Evolutionary conservation across 2,888 invertebrate genomes (phyloP), one percentile per base, ranked within the genome.

Genomic region (Cerastis rubricosa): DNA sequence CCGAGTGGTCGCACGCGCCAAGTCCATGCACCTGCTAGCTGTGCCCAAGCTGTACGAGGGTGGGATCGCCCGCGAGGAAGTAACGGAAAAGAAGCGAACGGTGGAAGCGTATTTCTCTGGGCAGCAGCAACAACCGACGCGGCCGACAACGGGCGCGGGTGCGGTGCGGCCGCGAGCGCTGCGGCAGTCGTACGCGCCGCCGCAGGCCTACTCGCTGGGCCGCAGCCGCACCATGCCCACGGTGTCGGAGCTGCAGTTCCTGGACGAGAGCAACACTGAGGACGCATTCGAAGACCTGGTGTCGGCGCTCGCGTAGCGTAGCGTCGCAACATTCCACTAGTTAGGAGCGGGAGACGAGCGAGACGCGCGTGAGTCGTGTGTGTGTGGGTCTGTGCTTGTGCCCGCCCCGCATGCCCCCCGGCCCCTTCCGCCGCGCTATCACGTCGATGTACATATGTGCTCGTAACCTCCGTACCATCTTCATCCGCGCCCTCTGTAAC

Each of bases 251-350:
- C 92, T 97, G 92, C 95, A 97, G 91, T 95, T 97, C 92, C 97
- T 98, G 91, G 98, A 98, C 94, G 98, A 98, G 94, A 97, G 97
- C 95, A 98, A 98, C 95, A 98, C 98, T 81, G 99, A 99, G 93
- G 98, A 98, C 96, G 98, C 98, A 88, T 99, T 99, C 97, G 99
- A 99, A 94, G 98, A 98, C 95, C 97, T 99, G 90, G 98, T 99
- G 97, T 97, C 97, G 96, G 97, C 94, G 94, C 96, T 96, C 92
- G 94, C 96, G 91, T 96, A 95, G 93, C 92, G 91, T 89, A 95
- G 93, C 92, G 91, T 89, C 90, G 88, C 90, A 89, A 89, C 96
- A 96, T 96, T 96, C 96, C 96, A 95, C 94, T 95, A 94, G 94
- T 92, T 94, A 94, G 93, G 92, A 92, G 92, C 92, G 92, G 93